These are phyloP conservation scores for Reinhardtius hippoglossoides DNA, from an alignment of 2,113 vertebrate species.

Conservation along the genomic window DNA sequence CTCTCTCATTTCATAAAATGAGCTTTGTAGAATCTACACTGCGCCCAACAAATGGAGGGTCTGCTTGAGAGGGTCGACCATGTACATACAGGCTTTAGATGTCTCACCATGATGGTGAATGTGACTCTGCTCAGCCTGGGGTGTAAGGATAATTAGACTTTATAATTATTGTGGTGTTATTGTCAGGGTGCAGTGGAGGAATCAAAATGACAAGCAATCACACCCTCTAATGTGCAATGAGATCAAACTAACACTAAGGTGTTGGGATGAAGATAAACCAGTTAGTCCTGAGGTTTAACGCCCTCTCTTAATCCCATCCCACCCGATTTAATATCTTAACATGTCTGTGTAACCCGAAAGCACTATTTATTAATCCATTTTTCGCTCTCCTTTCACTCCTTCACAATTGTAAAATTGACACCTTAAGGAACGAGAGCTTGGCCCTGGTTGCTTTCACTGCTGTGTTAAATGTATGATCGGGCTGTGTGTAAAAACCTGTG, in stretches of 20 bases:
- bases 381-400: background rate
- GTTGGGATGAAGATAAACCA: background rate
- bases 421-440: background rate
- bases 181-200: background rate
- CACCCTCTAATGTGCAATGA: background rate
- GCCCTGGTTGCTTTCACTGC: slow-evolving; percentile 21
- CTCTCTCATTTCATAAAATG: background rate
- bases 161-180: background rate
- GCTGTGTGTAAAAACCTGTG: slow-evolving; percentile 21
- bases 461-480: slow-evolving; percentile 23
- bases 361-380: background rate
- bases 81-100: background rate
- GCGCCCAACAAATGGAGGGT: background rate
- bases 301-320: background rate
- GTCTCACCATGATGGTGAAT: background rate
- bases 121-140: background rate
- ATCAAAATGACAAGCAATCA: background rate
- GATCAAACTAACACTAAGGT: background rate
- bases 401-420: slow-evolving; percentile 5
- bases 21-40: background rate
- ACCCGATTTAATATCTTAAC: background rate
- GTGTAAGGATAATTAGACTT: background rate
- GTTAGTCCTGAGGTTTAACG: background rate
- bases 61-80: slow-evolving; percentile 12
- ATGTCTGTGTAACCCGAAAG: background rate